These are phyloP conservation scores for Nezara viridula DNA, from an alignment of 2,888 invertebrate species.

Conservation along the genomic window DNA sequence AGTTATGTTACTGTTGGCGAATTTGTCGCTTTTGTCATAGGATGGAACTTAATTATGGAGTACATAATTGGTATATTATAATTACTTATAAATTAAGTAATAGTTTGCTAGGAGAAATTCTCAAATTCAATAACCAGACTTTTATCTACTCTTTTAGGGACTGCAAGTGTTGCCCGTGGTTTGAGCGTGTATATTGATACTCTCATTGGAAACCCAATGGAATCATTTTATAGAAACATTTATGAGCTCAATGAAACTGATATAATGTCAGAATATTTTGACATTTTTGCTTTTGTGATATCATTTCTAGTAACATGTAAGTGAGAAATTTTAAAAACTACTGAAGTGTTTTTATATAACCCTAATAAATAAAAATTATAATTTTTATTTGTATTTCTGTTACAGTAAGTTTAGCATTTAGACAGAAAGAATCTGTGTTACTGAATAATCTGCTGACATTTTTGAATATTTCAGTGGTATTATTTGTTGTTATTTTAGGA, in stretches of 20 bases:
- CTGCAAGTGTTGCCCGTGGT: slow-evolving; percentile 69
- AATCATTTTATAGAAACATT: slow-evolving; percentile 66
- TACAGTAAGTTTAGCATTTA: slow-evolving; percentile 79
- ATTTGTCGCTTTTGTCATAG: slow-evolving; percentile 93
- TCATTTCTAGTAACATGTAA: slow-evolving; percentile 77
- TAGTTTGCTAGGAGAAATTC: neutral
- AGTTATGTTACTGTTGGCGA: slow-evolving; percentile 84
- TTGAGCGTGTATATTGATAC: slow-evolving; percentile 69
- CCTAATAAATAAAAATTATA: neutral
- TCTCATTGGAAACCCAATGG: slow-evolving; percentile 67
- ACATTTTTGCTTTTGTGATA: slow-evolving; percentile 68
- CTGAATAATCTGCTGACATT: slow-evolving; percentile 85
- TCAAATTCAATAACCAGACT: neutral
- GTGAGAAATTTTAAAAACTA: neutral
- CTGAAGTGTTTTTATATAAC: neutral
- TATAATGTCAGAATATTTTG: slow-evolving; percentile 68
- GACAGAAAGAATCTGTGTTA: slow-evolving; percentile 83
- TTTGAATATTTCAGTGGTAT: slow-evolving; percentile 80
- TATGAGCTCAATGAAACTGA: slow-evolving; percentile 66
- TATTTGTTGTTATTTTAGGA: slow-evolving; percentile 82
- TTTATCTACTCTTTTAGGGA: slow-evolving; percentile 66
- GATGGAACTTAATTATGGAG: slow-evolving; percentile 93
- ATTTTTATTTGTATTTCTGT: slow-evolving; percentile 64
- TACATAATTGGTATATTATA: slow-evolving; percentile 82
- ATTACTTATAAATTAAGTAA: neutral